Evolutionary conservation across 2,888 invertebrate species (phyloP), one percentile per base, ranked within the genome.

Genomic region (Orthosia gracilis): DNA sequence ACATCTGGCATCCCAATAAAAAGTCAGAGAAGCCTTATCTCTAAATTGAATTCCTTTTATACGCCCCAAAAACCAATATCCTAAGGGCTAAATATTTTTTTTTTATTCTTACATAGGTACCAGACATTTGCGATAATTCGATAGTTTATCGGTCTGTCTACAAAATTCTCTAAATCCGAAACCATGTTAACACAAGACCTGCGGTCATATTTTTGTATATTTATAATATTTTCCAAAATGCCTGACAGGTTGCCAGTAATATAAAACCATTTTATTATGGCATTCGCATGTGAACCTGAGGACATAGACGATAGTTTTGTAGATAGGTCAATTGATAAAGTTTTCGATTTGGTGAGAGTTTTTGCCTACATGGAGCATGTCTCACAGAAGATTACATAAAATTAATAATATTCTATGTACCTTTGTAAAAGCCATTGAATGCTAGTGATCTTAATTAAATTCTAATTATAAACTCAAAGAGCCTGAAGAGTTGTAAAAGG

Each of bases 211-310:
- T 84, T 84, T 84, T 69, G 62, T 47, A 74, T 83, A 82, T 84
- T 86, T 79, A 82, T 68, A 76, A 72, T 78, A 80, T 66, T 79
- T 66, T 69, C 67, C 71, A 69, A 84, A 83, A 83, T 76, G 78
- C 70, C 66, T 69, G 77, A 72, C 76, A 78, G 69, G 69, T 68
- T 83, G 82, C 73, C 73, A 73, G 83, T 82, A 77, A 82, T 85
- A 90, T 91, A 89, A 89, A 91, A 88, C 85, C 87, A 85, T 90
- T 90, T 88, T 85, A 85, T 88, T 89, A 90, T 89, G 79, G 85
- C 77, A 71, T 78, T 88, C 83, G 87, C 87, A 88, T 91, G 85
- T 88, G 76, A 76, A 81, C 69, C 61, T 57, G 47, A 63, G 69
- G 81, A 73, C 26, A 58, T 83, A 86, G 74, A 73, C 81, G 76